These are phyloP conservation scores for Corapipo altera DNA, from an alignment of 2,113 vertebrate species.

Conservation along the genomic window DNA sequence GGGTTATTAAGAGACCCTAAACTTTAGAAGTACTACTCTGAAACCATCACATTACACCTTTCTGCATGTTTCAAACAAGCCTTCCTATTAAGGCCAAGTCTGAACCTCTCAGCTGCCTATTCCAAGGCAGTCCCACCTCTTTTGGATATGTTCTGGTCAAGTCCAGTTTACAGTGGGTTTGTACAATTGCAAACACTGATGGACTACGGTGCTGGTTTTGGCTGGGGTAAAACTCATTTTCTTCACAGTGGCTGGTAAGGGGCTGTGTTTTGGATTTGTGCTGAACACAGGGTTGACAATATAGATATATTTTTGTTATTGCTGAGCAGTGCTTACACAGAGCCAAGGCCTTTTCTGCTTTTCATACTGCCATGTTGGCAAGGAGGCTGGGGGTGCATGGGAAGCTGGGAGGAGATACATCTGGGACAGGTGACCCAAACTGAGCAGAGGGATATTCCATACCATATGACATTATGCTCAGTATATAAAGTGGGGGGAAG, in stretches of 20 bases:
- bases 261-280: neutral
- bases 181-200: neutral
- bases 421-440: neutral
- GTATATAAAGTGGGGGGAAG: neutral
- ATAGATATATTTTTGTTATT: neutral
- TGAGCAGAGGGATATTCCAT: neutral
- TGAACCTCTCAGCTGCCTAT: neutral
- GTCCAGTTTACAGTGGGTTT: neutral
- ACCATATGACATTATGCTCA: neutral
- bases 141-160: neutral
- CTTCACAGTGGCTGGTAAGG: neutral
- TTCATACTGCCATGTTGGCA: accelerated
- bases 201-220: neutral
- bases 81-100: neutral
- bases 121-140: neutral
- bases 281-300: neutral
- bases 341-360: neutral
- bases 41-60: neutral
- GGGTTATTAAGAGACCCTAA: neutral
- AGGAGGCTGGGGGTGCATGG: neutral
- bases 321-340: neutral
- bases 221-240: neutral
- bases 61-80: neutral
- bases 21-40: neutral
- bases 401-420: neutral